Evolutionary conservation across 1,140 invertebrate species (phyloP).

Genomic region (Grapholita molesta): DNA sequence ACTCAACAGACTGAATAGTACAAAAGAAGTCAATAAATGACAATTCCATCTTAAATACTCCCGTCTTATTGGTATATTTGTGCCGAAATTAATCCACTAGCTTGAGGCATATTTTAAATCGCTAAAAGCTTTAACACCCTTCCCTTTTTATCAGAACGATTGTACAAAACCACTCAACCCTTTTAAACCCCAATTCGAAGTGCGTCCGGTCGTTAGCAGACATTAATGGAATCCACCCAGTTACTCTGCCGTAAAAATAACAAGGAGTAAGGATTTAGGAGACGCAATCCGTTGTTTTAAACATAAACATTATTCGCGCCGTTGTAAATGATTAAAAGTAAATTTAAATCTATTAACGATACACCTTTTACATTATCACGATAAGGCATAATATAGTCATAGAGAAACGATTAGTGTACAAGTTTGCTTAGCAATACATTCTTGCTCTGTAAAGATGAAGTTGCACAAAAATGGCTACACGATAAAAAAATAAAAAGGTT

Average conservation of each 20-base stretch:
- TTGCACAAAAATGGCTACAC: too few species aligned
- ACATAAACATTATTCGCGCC: conserved; percentile 43
- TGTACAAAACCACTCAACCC: conserved; percentile 77
- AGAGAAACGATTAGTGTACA: too few species aligned
- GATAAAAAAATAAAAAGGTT: too few species aligned
- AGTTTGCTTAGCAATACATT: too few species aligned
- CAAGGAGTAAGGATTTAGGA: conserved; percentile 59
- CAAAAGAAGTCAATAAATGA: neutral
- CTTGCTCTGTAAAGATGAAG: too few species aligned
- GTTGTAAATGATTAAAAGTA: conserved; percentile 19
- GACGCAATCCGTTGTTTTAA: conserved; percentile 54
- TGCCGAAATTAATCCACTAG: conserved; percentile 58
- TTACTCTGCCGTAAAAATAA: conserved; percentile 70
- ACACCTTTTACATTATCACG: conserved; percentile 1
- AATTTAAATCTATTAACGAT: conserved; percentile 4
- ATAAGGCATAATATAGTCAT: too few species aligned
- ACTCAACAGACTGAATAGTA: neutral
- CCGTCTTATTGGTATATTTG: conserved; percentile 54
- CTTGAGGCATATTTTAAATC: conserved; percentile 69
- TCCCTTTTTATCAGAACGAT: conserved; percentile 75
- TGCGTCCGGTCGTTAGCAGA: conserved; percentile 75
- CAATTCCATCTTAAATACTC: neutral
- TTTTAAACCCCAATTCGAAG: conserved; percentile 75
- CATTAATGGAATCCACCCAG: conserved; percentile 73
- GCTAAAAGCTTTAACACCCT: conserved; percentile 70